Evolutionary conservation across 2,113 vertebrate genomes (phyloP).

Genomic region (Cepphus grylle): DNA sequence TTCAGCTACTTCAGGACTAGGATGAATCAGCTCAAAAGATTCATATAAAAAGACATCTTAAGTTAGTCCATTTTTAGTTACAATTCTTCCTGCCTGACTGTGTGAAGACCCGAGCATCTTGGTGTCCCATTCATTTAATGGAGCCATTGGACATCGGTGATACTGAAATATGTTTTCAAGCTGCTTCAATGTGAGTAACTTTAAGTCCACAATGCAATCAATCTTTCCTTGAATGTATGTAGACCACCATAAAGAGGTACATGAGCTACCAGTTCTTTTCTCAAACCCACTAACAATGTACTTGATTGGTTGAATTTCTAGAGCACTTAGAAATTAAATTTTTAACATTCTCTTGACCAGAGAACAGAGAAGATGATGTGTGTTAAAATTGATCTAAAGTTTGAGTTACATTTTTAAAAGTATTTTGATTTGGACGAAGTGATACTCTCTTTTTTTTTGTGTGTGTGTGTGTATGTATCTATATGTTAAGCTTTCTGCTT

Average conservation of each 20-base stretch:
- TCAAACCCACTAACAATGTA: neutral
- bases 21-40: neutral
- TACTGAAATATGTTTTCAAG: neutral
- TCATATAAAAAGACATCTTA: neutral
- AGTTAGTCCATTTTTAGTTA: neutral
- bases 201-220: neutral
- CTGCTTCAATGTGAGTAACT: neutral
- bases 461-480: rapidly evolving
- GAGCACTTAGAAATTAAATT: neutral
- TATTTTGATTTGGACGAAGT: neutral
- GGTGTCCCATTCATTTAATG: neutral
- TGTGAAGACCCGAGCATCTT: neutral
- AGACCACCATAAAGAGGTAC: neutral
- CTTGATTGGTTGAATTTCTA: neutral
- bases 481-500: neutral
- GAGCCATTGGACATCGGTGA: neutral
- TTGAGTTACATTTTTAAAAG: neutral
- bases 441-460: neutral
- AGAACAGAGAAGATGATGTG: neutral
- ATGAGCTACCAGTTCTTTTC: neutral
- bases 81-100: neutral
- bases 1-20: neutral
- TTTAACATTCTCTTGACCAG: neutral
- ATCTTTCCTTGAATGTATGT: neutral
- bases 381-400: neutral